Conservation (phyloP, 2,113 vertebrate species). For the Ascaphus truei region DNA sequence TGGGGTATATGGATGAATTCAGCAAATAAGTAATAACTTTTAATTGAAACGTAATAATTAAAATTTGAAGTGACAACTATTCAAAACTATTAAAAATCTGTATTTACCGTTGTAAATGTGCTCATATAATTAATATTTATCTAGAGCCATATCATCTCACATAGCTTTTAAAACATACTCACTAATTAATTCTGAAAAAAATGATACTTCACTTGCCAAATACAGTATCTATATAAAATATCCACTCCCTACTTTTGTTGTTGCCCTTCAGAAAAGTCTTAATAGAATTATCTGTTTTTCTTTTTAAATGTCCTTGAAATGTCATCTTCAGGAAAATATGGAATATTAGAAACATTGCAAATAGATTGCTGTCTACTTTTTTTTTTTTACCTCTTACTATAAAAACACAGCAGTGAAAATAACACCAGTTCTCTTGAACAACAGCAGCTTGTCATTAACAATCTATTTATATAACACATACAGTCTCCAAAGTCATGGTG, state of each 20-base stretch:
- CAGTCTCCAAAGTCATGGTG: conserved; percentile 50
- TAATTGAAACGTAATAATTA: too few species aligned
- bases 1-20: too few species aligned
- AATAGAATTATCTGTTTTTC: background rate
- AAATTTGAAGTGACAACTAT: too few species aligned
- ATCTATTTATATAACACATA: conserved; percentile 53
- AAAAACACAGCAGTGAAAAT: conserved; percentile 45
- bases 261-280: background rate
- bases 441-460: conserved; percentile 52
- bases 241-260: background rate
- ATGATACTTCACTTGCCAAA: background rate
- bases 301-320: background rate
- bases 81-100: too few species aligned
- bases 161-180: too few species aligned
- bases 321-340: background rate
- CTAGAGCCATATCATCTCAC: too few species aligned
- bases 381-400: conserved; percentile 47
- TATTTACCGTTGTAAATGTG: too few species aligned
- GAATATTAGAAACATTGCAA: background rate
- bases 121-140: too few species aligned
- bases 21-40: too few species aligned
- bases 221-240: background rate
- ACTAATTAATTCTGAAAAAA: too few species aligned
- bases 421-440: conserved; percentile 50
- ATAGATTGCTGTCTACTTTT: conserved; percentile 40